phyloP scores from a whole-genome alignment of 2,888 invertebrate genomes.

The Tethea ocularis region DNA sequence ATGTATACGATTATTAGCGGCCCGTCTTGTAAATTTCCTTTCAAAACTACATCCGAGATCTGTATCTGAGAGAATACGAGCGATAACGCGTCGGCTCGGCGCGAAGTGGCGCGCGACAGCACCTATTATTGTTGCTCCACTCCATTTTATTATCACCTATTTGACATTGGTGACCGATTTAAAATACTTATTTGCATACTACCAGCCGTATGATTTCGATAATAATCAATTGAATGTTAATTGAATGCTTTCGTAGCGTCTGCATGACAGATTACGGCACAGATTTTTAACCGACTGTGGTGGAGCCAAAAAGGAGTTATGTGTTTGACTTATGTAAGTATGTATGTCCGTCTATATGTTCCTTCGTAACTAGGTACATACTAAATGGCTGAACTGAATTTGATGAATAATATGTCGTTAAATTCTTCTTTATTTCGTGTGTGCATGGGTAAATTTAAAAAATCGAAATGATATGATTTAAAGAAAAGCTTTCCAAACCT shows the following conservation, averaged over 20 bases:
- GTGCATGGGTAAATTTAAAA: too few relatives aligned
- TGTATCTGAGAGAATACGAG: constrained; percentile 56
- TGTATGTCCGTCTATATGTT: too few relatives aligned
- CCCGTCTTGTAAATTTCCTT: constrained; percentile 71
- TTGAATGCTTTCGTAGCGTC: constrained; percentile 61
- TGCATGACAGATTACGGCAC: too few relatives aligned
- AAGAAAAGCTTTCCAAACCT: too few relatives aligned
- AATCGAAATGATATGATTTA: too few relatives aligned
- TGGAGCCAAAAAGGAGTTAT: too few relatives aligned
- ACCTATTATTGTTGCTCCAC: constrained; percentile 60
- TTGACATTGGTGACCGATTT: constrained; percentile 68
- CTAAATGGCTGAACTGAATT: too few relatives aligned
- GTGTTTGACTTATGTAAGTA: too few relatives aligned
- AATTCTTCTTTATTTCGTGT: too few relatives aligned
- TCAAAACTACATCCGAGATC: constrained; percentile 70
- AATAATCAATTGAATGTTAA: constrained; percentile 63
- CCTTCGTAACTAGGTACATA: too few relatives aligned
- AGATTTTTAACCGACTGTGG: too few relatives aligned
- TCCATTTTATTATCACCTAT: constrained; percentile 61
- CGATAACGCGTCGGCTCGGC: constrained; percentile 50
- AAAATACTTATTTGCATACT: constrained; percentile 66
- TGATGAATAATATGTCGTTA: too few relatives aligned
- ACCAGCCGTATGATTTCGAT: constrained; percentile 60
- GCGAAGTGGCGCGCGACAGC: constrained; percentile 42
- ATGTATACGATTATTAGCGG: constrained; percentile 74